Percentiles rank a stretch among this genome's conserved stretches.
Conservation (phyloP, 1,140 invertebrate genomes). For the Dryas iulia region DNA sequence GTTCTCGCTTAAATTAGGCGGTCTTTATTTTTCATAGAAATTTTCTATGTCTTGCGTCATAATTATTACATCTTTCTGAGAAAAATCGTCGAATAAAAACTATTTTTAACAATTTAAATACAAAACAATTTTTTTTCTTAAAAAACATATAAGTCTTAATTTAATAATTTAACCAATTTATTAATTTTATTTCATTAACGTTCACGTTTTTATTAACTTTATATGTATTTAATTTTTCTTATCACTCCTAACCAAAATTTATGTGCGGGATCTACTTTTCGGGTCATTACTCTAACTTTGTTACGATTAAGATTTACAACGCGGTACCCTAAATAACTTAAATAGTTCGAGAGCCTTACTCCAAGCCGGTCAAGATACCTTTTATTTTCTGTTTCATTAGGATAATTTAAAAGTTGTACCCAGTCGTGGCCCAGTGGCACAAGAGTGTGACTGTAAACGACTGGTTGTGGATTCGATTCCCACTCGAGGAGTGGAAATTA, state of each 20-base stretch:
- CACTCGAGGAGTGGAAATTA: too few relatives aligned
- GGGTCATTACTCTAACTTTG: slow-evolving; percentile 62
- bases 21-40: too few relatives aligned
- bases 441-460: too few relatives aligned
- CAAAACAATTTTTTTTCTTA: too few relatives aligned
- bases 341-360: slow-evolving; percentile 52
- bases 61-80: too few relatives aligned
- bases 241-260: background rate
- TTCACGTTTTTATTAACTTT: background rate
- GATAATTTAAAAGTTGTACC: background rate
- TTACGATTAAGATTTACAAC: slow-evolving; percentile 71
- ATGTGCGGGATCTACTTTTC: slow-evolving; percentile 29
- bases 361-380: background rate
- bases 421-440: too few relatives aligned
- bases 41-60: too few relatives aligned
- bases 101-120: background rate
- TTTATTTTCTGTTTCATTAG: background rate
- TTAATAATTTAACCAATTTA: too few relatives aligned
- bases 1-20: too few relatives aligned
- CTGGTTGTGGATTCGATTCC: too few relatives aligned
- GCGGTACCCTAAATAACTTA: slow-evolving; percentile 57
- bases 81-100: background rate
- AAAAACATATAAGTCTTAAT: too few relatives aligned
- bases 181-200: too few relatives aligned
- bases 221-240: background rate